Base-by-base conservation (phyloP, 2,888 invertebrate genomes). In the Theodoxus fluviatilis region DNA sequence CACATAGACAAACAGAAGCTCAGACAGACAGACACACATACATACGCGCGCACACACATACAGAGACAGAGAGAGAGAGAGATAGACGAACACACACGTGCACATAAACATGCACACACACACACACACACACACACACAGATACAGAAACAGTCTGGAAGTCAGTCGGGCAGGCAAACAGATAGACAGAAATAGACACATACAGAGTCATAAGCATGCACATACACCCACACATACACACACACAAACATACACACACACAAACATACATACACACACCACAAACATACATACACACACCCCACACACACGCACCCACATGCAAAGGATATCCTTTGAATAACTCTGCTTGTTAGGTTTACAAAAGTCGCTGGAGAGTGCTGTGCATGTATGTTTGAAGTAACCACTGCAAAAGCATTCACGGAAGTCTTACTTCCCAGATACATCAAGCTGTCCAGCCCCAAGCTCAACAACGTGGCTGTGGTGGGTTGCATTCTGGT, bases 371-470 rank as follows among this genome's bases (percentile, higher is more conserved):
- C n/a, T n/a, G 57, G 9, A 33, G 28, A 33, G 28, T 0, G 9
- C 31, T 28, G 57, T 57, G 31, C 18, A 15, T 43, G 43, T 43
- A 15, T 43, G 43, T 43, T 9, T 43, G 43, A 12, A 12, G 43
- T 9, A 22, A 28, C 37, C 9, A 22, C 15, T 35, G 35, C 4
- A 63, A 6, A 37, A 22, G 40, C 6, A 2, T 43, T 28, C 28
- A n/a, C 7, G 33, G 15, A 25, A 9, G 33, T 35, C 22, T 68
- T 37, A 71, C 1, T 35, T 71, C 71, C 0, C 68, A 83, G 94
- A 87, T 94, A 93, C 76, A 94, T 96, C 86, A 96, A 96, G 88
- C 90, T 96, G 75, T 95, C 95, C 31, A 95, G 95, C 81, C 96
- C 96, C 0, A 92, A 94, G 75, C 89, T 96, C 71, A 96, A 95